Evolutionary conservation across 2,888 invertebrate genomes (phyloP).

Genomic region (Mimumesa dahlbomi): DNA sequence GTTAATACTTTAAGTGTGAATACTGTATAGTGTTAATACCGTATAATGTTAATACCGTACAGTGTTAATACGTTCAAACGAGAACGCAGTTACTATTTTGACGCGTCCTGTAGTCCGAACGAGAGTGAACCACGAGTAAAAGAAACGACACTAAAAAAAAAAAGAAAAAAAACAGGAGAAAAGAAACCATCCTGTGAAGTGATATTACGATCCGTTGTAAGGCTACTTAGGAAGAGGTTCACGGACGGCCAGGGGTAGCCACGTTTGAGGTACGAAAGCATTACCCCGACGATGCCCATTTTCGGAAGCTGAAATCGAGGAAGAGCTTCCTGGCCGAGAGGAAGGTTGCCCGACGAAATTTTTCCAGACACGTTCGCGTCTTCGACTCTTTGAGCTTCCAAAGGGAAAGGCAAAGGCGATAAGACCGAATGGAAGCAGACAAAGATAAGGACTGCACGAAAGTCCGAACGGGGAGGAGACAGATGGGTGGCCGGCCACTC

Average conservation of each 20-base stretch:
- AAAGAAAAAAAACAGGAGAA: too few species aligned
- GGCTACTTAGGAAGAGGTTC: not conserved
- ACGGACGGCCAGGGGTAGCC: not conserved
- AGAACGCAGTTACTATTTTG: too few species aligned
- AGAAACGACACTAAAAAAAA: too few species aligned
- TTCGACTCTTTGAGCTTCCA: slow-evolving; percentile 55
- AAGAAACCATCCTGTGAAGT: too few species aligned
- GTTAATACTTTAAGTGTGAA: too few species aligned
- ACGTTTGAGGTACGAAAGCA: slow-evolving; percentile 10
- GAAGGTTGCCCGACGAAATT: slow-evolving; percentile 38
- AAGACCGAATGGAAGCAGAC: slow-evolving; percentile 35
- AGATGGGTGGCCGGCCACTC: slow-evolving; percentile 45
- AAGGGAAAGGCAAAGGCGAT: slow-evolving; percentile 32
- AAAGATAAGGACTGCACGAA: slow-evolving; percentile 34
- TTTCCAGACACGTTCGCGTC: slow-evolving; percentile 63
- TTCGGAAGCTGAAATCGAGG: slow-evolving; percentile 17
- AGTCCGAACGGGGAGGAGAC: slow-evolving; percentile 34
- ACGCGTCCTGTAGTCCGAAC: too few species aligned
- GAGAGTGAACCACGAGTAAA: too few species aligned
- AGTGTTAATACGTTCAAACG: too few species aligned
- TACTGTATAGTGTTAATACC: too few species aligned
- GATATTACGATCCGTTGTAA: too few species aligned
- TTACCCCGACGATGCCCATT: slow-evolving; percentile 34
- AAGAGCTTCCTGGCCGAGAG: not conserved
- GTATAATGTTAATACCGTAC: too few species aligned